phyloP scores from a whole-genome alignment of 2,113 vertebrate genomes.

The Sisor rabdophorus region DNA sequence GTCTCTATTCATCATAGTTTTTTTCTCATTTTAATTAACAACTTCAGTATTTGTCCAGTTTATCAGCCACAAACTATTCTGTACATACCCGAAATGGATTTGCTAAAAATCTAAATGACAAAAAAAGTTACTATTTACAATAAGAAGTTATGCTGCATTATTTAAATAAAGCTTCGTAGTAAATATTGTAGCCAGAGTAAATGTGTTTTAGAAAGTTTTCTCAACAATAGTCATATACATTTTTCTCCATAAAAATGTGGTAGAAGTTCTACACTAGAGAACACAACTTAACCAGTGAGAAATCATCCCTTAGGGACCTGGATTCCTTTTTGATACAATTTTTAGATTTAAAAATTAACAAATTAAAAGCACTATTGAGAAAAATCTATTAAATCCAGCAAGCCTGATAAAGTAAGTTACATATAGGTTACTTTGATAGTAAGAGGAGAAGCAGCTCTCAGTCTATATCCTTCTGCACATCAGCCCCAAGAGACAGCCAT shows the following conservation, averaged over 20 bases:
- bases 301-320: background rate
- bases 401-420: background rate
- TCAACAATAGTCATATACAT: too few species aligned
- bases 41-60: too few species aligned
- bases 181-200: too few species aligned
- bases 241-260: background rate
- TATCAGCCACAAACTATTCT: too few species aligned
- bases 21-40: too few species aligned
- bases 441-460: background rate
- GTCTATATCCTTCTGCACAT: slow-evolving; percentile 5
- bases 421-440: background rate
- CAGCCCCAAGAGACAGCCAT: slow-evolving; percentile 19
- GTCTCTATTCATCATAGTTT: too few species aligned
- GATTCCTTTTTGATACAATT: background rate
- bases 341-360: background rate
- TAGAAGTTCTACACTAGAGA: background rate
- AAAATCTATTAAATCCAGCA: background rate
- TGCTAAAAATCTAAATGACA: too few species aligned
- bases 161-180: too few species aligned
- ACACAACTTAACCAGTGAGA: background rate
- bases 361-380: background rate
- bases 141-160: too few species aligned
- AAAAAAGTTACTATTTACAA: too few species aligned
- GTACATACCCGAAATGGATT: too few species aligned
- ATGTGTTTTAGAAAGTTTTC: too few species aligned